phyloP scores from a whole-genome alignment of 1,140 invertebrate genomes.

The Trinorchestia longiramus region DNA sequence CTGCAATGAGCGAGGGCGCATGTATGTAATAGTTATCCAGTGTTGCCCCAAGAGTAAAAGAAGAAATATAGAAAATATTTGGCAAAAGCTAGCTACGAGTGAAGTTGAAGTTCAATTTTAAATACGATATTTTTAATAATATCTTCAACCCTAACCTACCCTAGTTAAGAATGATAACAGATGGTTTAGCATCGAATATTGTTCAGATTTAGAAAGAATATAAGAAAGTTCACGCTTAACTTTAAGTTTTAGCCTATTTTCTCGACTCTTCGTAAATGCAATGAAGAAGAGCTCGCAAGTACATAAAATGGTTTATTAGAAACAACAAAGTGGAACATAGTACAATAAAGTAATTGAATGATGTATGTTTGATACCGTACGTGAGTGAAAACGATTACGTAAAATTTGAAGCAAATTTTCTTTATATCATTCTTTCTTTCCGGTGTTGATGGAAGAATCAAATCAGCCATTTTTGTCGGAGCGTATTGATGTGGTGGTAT shows the following conservation, averaged over 20 bases:
- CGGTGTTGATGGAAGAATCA: background rate
- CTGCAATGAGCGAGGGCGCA: too few relatives aligned
- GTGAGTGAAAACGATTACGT: background rate
- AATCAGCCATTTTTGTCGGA: background rate
- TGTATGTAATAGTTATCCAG: too few relatives aligned
- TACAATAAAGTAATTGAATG: background rate
- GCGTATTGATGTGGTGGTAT: too few relatives aligned
- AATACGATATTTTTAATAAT: too few relatives aligned
- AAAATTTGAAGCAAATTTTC: background rate
- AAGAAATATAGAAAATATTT: too few relatives aligned
- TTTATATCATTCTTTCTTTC: background rate
- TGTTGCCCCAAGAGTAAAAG: too few relatives aligned
- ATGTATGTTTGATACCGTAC: background rate
- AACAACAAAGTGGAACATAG: background rate
- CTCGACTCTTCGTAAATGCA: background rate
- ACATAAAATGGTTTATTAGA: too few relatives aligned
- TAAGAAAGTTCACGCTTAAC: background rate
- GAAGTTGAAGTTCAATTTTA: too few relatives aligned
- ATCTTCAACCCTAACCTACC: background rate
- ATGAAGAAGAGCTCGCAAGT: background rate
- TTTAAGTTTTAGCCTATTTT: background rate
- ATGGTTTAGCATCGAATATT: background rate
- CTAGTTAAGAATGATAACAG: background rate
- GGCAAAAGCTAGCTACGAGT: too few relatives aligned
- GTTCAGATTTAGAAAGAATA: background rate